A percentile compares a stretch with the other conserved stretches of the same genome.
Evolutionary conservation across 1,140 invertebrate species (phyloP).

Genomic region (Drosophila punjabiensis): DNA sequence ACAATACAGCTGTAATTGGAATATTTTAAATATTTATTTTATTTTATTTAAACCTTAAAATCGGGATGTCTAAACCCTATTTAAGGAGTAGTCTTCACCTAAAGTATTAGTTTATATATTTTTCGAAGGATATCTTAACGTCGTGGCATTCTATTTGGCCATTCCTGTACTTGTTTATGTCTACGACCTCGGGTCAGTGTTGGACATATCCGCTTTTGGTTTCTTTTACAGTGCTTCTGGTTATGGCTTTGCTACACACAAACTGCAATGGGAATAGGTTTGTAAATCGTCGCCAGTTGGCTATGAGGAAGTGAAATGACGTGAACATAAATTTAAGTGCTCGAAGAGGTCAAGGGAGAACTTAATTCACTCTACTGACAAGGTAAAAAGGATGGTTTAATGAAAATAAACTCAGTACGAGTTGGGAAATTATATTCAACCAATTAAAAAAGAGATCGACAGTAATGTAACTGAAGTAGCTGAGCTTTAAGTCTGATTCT

Average conservation of each 20-base stretch:
- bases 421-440: background rate
- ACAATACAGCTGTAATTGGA: background rate
- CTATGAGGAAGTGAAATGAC: slow-evolving; percentile 43
- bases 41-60: background rate
- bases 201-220: slow-evolving; percentile 33
- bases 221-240: slow-evolving; percentile 35
- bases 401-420: slow-evolving; percentile 15
- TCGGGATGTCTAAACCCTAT: background rate
- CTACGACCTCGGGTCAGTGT: slow-evolving; percentile 16
- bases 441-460: background rate
- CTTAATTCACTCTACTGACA: background rate
- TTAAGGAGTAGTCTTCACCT: background rate
- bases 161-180: slow-evolving; percentile 20
- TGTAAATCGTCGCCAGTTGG: slow-evolving; percentile 20
- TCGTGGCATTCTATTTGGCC: background rate
- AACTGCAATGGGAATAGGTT: slow-evolving; percentile 25
- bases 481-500: too few relatives aligned
- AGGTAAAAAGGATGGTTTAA: slow-evolving; percentile 14
- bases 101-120: background rate
- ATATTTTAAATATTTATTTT: background rate
- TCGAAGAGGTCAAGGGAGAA: slow-evolving; percentile 16
- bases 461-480: too few relatives aligned
- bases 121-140: background rate
- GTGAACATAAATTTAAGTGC: slow-evolving; percentile 48
- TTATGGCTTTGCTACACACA: slow-evolving; percentile 54